These are phyloP conservation scores for Aleiodes sp. DNA, from an alignment of 1,140 invertebrate species.

Conservation along the genomic window DNA sequence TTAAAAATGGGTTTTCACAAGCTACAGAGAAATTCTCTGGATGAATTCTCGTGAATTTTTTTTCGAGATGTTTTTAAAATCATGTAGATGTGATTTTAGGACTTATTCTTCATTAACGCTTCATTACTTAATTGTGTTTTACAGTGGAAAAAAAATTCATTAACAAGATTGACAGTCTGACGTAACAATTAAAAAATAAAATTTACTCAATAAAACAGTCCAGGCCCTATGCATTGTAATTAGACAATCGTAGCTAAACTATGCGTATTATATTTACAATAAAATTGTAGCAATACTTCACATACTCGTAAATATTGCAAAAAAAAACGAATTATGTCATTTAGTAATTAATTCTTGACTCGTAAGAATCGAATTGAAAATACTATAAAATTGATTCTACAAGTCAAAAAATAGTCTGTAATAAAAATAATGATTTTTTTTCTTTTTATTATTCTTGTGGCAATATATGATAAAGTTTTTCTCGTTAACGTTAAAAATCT, in stretches of 20 bases:
- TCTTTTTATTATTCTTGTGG: neutral
- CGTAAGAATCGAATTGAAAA: neutral
- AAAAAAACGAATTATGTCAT: neutral
- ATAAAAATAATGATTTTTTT: neutral
- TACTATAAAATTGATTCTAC: neutral
- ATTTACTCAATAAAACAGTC: conserved; percentile 2
- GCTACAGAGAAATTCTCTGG: too few relatives aligned
- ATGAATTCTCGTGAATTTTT: too few relatives aligned
- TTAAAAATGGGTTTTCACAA: neutral
- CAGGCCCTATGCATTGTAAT: neutral
- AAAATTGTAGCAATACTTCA: neutral
- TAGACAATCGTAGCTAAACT: neutral
- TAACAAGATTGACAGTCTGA: too few relatives aligned
- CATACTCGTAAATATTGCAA: neutral
- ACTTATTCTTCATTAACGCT: too few relatives aligned
- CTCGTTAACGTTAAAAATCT: too few relatives aligned
- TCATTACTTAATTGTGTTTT: too few relatives aligned
- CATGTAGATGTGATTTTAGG: too few relatives aligned
- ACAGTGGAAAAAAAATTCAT: too few relatives aligned
- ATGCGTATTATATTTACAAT: conserved; percentile 12
- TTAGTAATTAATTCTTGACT: neutral
- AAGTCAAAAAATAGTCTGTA: conserved; percentile 1
- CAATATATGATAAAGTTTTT: neutral
- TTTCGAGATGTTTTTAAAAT: too few relatives aligned
- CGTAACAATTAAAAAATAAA: too few relatives aligned